Evolutionary conservation across 2,797 vertebrate species (phyloP).

Genomic region (Chiroxiphia lanceolata): DNA sequence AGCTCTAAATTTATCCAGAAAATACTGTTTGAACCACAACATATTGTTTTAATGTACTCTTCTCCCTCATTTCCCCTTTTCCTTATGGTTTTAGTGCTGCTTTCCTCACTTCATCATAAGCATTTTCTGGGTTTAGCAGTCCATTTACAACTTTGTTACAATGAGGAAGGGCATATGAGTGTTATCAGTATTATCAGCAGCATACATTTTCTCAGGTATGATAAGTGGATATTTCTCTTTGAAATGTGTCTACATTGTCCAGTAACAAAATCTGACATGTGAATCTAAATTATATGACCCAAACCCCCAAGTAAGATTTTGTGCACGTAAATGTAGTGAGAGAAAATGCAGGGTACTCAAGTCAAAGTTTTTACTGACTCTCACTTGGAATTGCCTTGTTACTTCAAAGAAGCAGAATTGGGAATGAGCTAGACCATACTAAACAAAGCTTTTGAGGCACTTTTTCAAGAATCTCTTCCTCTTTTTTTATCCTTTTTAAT

Average conservation of each 20-base stretch:
- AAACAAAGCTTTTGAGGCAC: background rate
- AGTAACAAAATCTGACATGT: background rate
- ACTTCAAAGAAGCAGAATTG: background rate
- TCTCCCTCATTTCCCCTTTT: background rate
- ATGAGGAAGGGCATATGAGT: background rate
- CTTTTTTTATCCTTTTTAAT: background rate
- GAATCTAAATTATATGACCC: background rate
- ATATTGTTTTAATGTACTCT: background rate
- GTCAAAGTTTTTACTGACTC: background rate
- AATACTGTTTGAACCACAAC: background rate
- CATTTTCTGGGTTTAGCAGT: background rate
- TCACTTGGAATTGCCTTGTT: background rate
- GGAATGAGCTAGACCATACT: background rate
- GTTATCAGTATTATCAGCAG: background rate
- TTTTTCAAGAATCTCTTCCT: background rate
- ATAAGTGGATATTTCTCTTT: background rate
- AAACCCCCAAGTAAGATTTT: background rate
- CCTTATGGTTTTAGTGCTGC: background rate
- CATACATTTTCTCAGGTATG: background rate
- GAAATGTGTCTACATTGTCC: background rate
- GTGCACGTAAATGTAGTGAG: background rate
- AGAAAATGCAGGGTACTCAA: background rate
- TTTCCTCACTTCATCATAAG: constrained; percentile 1
- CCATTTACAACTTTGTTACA: background rate
- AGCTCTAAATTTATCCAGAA: background rate